Evolutionary conservation across 2,888 invertebrate species (phyloP).

Genomic region (Tethea ocularis): DNA sequence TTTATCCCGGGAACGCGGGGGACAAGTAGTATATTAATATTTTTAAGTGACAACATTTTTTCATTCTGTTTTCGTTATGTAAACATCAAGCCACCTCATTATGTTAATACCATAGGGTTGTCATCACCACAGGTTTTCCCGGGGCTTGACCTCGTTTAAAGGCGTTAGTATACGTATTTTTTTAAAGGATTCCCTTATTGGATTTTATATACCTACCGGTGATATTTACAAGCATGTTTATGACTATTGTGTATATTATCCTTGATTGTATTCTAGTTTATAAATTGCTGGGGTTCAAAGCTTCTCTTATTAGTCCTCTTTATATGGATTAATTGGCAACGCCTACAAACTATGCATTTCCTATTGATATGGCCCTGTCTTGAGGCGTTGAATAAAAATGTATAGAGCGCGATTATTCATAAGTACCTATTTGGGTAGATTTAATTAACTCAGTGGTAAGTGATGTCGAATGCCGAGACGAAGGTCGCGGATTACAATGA

Average conservation of each 20-base stretch:
- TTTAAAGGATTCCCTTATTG: neutral
- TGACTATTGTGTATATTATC: neutral
- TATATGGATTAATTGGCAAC: no score
- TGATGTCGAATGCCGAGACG: no score
- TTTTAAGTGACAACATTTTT: no score
- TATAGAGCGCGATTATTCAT: neutral
- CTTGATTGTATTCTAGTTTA: no score
- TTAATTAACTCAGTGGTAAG: no score
- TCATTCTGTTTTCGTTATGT: neutral
- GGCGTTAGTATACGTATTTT: neutral
- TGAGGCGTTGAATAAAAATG: neutral
- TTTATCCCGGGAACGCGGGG: no score
- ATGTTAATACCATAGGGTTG: constrained; percentile 1
- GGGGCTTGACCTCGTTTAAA: neutral
- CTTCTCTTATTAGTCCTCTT: no score
- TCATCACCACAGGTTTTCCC: neutral
- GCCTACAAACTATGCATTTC: neutral
- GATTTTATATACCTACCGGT: neutral
- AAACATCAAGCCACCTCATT: constrained; percentile 2
- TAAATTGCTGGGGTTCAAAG: no score
- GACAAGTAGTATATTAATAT: no score
- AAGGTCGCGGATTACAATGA: no score
- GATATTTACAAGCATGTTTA: neutral
- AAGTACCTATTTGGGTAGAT: neutral
- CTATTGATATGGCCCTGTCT: neutral